phyloP scores from a whole-genome alignment of 2,113 vertebrate species.

The Halichoerus grypus region DNA sequence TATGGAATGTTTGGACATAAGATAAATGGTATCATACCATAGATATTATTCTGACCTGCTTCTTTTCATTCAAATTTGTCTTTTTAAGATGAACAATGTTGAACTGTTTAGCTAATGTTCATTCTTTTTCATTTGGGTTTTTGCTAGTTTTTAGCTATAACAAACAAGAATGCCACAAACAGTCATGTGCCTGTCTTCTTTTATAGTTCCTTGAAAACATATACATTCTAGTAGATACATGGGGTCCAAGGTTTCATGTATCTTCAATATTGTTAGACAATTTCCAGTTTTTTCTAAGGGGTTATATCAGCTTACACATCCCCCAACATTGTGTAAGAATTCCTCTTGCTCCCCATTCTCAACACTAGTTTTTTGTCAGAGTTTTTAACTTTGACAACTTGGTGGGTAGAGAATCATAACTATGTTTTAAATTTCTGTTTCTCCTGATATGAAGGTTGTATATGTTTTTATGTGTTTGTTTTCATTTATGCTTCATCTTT shows the following conservation, averaged over 20 bases:
- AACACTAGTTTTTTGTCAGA: neutral
- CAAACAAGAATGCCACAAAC: neutral
- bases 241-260: neutral
- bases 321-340: accelerated
- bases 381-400: neutral
- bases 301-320: too few species aligned
- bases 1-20: neutral
- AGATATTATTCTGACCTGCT: neutral
- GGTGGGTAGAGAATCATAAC: neutral
- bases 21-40: neutral
- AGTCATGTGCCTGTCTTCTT: neutral
- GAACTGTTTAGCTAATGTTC: neutral
- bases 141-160: neutral
- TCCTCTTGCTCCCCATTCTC: neutral
- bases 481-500: neutral
- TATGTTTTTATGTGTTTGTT: neutral
- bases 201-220: neutral
- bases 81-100: neutral
- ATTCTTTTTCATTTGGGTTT: neutral
- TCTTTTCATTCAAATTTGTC: neutral
- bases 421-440: neutral
- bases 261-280: neutral
- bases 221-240: too few species aligned
- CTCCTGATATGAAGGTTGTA: neutral
- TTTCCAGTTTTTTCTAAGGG: neutral